Evolutionary conservation across 92 coral and sea anemone species (phyloP), one percentile per base, ranked within the genome.

Genomic region (Bergia sp.): DNA sequence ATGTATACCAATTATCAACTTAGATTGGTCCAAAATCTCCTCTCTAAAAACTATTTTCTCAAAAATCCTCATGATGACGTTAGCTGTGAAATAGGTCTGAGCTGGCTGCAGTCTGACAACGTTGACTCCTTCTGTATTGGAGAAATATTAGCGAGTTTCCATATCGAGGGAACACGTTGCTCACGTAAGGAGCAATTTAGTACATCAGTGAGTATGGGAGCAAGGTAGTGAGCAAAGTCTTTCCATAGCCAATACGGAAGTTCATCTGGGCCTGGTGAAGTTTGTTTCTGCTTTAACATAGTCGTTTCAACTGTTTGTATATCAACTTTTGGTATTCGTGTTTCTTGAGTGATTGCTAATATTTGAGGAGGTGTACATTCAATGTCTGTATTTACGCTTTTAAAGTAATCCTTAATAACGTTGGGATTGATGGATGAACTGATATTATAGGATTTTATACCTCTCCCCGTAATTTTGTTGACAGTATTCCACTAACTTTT

Each of bases 401-500:
- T 81, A 79, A 90, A 92, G 83, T 86, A 83, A 21, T 69, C 67
- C 85, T 90, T 92, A 43, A 92, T 92, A 73, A 49, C 77, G 20
- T 67, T 66, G 44, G 92, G 92, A 57, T 85, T 73, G 64, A 92
- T 49, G 47, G 53, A 47, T 20, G 90, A 77, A 86, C 88, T 73
- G 66, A 90, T 67, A 72, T 44, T 44, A 44, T 44, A 44, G 47
- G 47, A 44, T 44, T 44, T 44, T 44, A 44, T 39, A 58, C 87
- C 86, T 86, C 94, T 92, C 21, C 88, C 91, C 55, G 91, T 90
- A 42, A 90, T 92, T 75, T 66, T 92, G 84, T 92, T 92, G 42
- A 80, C 86, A 36, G 88, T 86, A 80, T 92, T 79, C 94, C 94
- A 92, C 92, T 92, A 90, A 57, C 83, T 89, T 88, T 88, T 87